A percentile compares a stretch with the other conserved stretches of the same genome.
Conservation (phyloP, 2,113 vertebrate species). For the Myotis brandtii region DNA sequence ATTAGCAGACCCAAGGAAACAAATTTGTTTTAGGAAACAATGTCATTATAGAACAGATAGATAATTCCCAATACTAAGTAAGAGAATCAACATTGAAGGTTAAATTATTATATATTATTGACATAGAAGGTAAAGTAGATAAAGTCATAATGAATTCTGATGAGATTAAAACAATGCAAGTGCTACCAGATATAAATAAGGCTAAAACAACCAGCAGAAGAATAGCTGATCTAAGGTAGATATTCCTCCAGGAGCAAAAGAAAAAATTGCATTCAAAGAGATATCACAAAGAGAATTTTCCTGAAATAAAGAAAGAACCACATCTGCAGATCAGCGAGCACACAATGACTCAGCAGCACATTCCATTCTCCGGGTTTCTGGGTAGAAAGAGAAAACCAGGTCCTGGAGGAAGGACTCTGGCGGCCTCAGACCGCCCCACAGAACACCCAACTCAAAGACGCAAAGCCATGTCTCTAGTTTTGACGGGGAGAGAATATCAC, state of each 20-base stretch:
- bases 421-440: neutral
- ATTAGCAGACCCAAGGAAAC: conserved; percentile 7
- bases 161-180: neutral
- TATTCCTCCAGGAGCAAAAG: neutral
- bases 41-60: neutral
- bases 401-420: neutral
- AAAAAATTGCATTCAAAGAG: neutral
- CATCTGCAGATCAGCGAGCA: neutral
- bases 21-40: neutral
- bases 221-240: neutral
- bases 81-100: neutral
- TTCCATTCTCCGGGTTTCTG: neutral
- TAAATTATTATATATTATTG: neutral
- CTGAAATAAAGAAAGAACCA: neutral
- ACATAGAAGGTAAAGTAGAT: neutral
- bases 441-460: neutral
- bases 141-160: neutral
- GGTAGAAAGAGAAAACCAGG: neutral
- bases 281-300: neutral
- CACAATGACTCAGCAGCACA: rapidly evolving
- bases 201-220: neutral
- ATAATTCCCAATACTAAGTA: neutral
- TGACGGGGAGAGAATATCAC: neutral
- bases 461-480: neutral
- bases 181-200: neutral